phyloP scores from a whole-genome alignment of 2,888 invertebrate genomes.

The Cerastis leucographa region DNA sequence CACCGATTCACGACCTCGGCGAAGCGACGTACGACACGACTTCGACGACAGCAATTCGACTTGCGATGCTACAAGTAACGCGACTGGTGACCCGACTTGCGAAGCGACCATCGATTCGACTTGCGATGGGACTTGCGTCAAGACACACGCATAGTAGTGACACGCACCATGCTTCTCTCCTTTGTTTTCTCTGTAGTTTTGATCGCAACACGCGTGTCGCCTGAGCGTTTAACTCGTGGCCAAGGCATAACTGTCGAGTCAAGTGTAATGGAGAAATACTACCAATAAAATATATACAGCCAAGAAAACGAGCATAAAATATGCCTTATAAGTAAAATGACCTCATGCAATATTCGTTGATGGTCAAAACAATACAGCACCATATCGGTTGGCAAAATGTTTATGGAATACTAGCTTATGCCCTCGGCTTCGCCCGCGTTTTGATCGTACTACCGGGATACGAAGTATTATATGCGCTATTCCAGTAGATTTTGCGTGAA shows the following conservation, averaged over 20 bases:
- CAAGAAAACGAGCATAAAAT: slow-evolving; percentile 38
- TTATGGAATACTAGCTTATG: background rate
- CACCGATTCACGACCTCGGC: background rate
- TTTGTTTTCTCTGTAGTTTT: background rate
- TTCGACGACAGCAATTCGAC: background rate
- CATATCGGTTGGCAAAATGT: background rate
- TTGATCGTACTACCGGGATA: no score
- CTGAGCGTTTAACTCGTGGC: background rate
- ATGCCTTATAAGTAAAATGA: slow-evolving; percentile 44
- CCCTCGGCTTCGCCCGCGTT: no score
- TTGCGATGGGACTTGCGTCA: background rate
- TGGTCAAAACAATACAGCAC: slow-evolving; percentile 21
- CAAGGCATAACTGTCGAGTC: slow-evolving; percentile 3
- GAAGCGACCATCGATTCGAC: no score
- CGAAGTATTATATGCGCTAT: no score
- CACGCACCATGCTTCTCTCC: background rate
- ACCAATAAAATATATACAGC: slow-evolving; percentile 43
- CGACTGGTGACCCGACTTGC: background rate
- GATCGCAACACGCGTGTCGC: background rate
- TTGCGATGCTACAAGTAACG: no score
- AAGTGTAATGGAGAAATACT: slow-evolving; percentile 41
- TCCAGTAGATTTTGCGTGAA: no score
- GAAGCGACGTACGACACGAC: background rate
- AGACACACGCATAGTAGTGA: background rate
- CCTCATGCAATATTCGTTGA: slow-evolving; percentile 37